Evolutionary conservation across 1,140 invertebrate species (phyloP).

Genomic region (Oryctes rhinoceros): DNA sequence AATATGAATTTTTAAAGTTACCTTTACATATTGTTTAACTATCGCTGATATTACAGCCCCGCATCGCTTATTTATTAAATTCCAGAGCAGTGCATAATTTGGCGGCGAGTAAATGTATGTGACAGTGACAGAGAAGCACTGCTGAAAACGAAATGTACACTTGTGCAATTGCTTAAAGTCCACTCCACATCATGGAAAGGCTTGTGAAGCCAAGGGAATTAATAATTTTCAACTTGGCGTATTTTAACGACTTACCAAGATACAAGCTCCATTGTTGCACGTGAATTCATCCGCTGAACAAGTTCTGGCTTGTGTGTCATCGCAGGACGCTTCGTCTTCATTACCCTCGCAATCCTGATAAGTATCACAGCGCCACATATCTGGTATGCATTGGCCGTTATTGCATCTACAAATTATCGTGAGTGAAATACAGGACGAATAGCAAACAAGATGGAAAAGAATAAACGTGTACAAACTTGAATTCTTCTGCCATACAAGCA

Average conservation of each 20-base stretch:
- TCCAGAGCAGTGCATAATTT: no score
- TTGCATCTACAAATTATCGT: conserved; percentile 50
- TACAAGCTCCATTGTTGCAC: conserved; percentile 74
- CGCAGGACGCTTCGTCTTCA: conserved; percentile 82
- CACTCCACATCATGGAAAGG: no score
- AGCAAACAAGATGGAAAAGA: not conserved
- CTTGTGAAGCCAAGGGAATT: no score
- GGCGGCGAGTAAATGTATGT: no score
- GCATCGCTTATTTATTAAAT: no score
- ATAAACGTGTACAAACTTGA: conserved; percentile 63
- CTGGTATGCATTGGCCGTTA: conserved; percentile 78
- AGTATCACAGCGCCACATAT: conserved; percentile 82
- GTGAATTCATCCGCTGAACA: conserved; percentile 75
- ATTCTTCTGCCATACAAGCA: conserved; percentile 69
- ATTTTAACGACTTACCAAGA: conserved; percentile 66
- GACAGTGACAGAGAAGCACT: no score
- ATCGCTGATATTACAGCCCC: no score
- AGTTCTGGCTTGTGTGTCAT: conserved; percentile 66
- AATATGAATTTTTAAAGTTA: no score
- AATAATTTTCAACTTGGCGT: not conserved
- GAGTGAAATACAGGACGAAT: no score
- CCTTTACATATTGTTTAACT: no score
- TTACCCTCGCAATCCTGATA: conserved; percentile 83
- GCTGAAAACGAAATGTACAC: no score
- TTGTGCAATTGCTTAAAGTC: no score